A percentile compares a stretch with the other conserved stretches of the same genome.
Conservation (phyloP, 1,140 invertebrate genomes). For the Dendroctonus ponderosae region DNA sequence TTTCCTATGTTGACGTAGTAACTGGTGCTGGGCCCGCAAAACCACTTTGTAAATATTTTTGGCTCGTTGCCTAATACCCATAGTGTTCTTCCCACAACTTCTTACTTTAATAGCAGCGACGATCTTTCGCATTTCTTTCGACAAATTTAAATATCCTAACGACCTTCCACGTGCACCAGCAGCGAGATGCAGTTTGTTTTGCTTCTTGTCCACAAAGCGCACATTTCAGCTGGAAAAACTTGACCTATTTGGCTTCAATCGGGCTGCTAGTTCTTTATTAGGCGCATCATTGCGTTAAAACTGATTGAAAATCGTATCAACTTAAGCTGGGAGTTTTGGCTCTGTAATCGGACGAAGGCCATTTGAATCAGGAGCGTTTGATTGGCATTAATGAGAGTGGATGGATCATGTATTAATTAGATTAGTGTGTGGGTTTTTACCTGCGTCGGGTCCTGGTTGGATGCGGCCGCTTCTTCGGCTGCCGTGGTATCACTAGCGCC, state of each 20-base stretch:
- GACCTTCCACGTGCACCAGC: conserved; percentile 21
- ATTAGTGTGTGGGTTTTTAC: not conserved
- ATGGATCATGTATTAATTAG: no score
- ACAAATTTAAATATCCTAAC: conserved; percentile 20
- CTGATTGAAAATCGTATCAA: not conserved
- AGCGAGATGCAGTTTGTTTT: conserved; percentile 19
- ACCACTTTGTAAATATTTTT: conserved; percentile 31
- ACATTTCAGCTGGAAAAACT: conserved; percentile 17
- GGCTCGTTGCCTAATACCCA: conserved; percentile 33
- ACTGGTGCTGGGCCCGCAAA: conserved; percentile 1
- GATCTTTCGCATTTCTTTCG: conserved; percentile 22
- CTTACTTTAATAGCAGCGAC: conserved; percentile 29
- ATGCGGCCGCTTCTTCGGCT: conserved; percentile 45
- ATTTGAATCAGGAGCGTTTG: no score
- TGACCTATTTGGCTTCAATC: conserved; percentile 26
- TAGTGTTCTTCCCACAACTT: conserved; percentile 33
- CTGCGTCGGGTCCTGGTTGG: conserved; percentile 6
- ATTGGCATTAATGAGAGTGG: not conserved
- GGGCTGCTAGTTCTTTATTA: not conserved
- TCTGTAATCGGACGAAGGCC: no score
- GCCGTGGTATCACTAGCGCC: conserved; percentile 64
- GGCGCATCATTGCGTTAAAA: not conserved
- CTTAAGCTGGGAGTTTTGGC: no score
- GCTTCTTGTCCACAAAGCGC: conserved; percentile 7
- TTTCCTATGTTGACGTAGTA: conserved; percentile 28